Evolutionary conservation across 2,797 vertebrate species (phyloP).

Genomic region (Neopelma chrysocephalum): DNA sequence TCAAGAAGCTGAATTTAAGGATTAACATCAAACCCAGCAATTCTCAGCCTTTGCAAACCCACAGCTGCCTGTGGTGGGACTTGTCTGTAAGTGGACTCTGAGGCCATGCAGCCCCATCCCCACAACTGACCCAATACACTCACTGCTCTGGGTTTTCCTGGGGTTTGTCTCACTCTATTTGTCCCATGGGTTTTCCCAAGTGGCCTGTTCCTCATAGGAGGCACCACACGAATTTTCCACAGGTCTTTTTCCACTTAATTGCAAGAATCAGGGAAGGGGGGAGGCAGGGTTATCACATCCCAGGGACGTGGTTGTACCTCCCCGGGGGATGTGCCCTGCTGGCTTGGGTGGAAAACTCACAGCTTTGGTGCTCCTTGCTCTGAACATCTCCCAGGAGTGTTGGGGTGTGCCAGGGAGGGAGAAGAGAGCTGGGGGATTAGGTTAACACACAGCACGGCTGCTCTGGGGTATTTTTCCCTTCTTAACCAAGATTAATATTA

Average conservation of each 20-base stretch:
- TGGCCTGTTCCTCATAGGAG: accelerated
- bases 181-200: not conserved
- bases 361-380: not conserved
- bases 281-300: not conserved
- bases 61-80: not conserved
- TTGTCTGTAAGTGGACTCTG: accelerated
- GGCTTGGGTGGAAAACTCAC: not conserved
- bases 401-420: not conserved
- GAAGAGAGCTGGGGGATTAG: not conserved
- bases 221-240: not conserved
- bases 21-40: accelerated
- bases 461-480: not conserved
- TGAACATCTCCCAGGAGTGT: accelerated
- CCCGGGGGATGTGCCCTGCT: accelerated
- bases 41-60: not conserved
- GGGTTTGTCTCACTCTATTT: accelerated
- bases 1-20: not conserved
- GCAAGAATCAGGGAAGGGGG: not conserved
- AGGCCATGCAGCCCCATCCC: not conserved
- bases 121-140: not conserved
- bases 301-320: accelerated
- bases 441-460: not conserved
- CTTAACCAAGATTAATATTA: not conserved
- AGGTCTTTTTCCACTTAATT: not conserved
- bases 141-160: accelerated